Conservation (phyloP, 37 sponge, comb jelly and placozoan species). For the Halichondria panicea region DNA sequence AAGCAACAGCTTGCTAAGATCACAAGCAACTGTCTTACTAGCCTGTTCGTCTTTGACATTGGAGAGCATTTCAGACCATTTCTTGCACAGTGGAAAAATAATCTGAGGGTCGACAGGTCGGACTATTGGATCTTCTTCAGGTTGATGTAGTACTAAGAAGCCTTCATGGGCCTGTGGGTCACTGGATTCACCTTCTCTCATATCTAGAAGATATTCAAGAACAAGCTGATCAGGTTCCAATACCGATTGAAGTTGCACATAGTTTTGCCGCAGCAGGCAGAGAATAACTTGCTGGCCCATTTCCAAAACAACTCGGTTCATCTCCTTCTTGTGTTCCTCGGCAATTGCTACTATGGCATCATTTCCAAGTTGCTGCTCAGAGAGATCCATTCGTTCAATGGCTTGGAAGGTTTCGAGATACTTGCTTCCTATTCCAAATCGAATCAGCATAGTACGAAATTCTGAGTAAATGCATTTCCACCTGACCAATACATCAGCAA, state of each 20-base stretch:
- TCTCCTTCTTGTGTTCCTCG: constrained; percentile 20
- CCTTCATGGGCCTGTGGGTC: constrained; percentile 6
- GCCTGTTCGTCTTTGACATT: background rate
- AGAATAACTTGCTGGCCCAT: constrained; percentile 3
- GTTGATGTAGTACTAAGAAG: background rate
- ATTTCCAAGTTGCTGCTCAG: background rate
- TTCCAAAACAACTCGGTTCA: background rate
- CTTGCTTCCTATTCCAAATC: constrained; percentile 4
- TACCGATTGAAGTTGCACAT: constrained; percentile 4
- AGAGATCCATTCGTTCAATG: background rate
- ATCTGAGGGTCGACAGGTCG: constrained; percentile 1
- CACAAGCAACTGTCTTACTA: background rate
- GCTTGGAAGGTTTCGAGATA: constrained; percentile 32
- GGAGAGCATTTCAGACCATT: constrained; percentile 20
- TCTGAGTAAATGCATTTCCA: constrained; percentile 43
- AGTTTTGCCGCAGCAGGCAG: background rate
- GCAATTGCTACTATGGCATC: background rate
- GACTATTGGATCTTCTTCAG: background rate
- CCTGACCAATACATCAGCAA: constrained; percentile 12
- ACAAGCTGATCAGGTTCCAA: constrained; percentile 15
- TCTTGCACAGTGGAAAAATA: background rate
- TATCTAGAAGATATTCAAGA: constrained; percentile 17
- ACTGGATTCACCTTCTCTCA: background rate
- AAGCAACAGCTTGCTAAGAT: constrained; percentile 13
- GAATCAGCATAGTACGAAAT: constrained; percentile 23